phyloP scores from a whole-genome alignment of 2,113 vertebrate genomes.

The Melanocharis versteri region DNA sequence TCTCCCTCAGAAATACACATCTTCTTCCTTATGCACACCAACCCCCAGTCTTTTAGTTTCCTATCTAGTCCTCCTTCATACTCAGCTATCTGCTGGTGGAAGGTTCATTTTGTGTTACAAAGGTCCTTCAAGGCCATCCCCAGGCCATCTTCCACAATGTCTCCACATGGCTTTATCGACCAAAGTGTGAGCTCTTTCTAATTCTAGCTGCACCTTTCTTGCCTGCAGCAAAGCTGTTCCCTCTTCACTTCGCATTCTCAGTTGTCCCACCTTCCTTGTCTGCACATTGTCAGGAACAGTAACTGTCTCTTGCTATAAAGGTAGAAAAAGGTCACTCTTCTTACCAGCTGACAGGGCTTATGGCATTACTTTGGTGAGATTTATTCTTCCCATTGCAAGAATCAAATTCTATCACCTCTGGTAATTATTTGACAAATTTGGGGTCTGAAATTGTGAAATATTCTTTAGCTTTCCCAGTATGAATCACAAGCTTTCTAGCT shows the following conservation, averaged over 20 bases:
- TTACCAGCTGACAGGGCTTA: neutral
- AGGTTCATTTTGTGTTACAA: neutral
- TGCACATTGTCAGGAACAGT: neutral
- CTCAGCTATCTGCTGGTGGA: neutral
- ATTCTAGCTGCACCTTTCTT: slow-evolving; percentile 26
- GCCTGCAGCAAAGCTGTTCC: neutral
- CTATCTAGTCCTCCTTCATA: neutral
- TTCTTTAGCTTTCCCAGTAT: neutral
- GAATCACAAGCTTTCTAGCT: neutral
- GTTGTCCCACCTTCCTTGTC: neutral
- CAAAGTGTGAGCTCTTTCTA: neutral
- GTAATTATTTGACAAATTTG: neutral
- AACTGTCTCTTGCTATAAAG: neutral
- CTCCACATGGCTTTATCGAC: neutral
- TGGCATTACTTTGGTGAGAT: neutral
- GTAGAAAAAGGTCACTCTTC: neutral
- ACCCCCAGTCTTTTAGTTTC: neutral
- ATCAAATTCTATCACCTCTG: neutral
- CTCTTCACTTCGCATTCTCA: neutral
- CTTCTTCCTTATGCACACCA: neutral
- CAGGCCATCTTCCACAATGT: neutral
- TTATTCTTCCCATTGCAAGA: neutral
- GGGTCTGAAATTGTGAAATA: neutral
- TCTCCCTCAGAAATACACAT: neutral
- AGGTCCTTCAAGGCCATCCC: neutral